Evolutionary conservation across 2,113 vertebrate species (phyloP), one percentile per base, ranked within the genome.

Genomic region (Halcyon senegalensis): DNA sequence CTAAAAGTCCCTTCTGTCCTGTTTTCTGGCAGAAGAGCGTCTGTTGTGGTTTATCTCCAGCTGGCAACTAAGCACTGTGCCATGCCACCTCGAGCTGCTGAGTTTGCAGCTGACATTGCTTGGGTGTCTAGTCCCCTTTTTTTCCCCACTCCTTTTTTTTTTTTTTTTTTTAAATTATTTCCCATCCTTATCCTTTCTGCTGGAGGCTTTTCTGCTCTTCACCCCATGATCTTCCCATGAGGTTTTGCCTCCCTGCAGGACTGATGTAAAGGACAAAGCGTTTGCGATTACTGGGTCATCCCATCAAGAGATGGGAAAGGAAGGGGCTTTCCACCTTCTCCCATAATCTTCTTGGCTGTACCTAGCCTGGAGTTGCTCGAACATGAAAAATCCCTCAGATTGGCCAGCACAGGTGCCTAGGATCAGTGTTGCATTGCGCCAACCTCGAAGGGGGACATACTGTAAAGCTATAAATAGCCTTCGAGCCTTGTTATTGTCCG

Each of bases 321-420:
- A 94, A 77, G 27, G 51, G 18, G n/a, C 80, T 92, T 81, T 68
- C 80, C 62, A 96, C 77, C 77, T 95, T 90, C 69, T 93, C 27
- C 53, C 1, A 1, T 69, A 28, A 69, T 76, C 23, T 82, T 17
- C 67, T 67, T 76, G 91, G 74, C 92, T 55, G 16, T 83, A 96
- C 95, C 95, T 97, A 93, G 56, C 84, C 92, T 85, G 50, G 93
- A 77, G 50, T 66, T 74, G 74, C 85, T 89, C 8, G 3, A 89
- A 59, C 67, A 86, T 0, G 2, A 95, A 96, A 58, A 97, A 93
- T 90, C 90, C 63, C 60, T 63, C 87, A 69, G 96, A 97, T 70
- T 96, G 96, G 95, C 95, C 75, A 80, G 95, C 96, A 96, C 96
- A 97, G 96, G 96, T 97, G 96, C 92, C 46, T 5, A 94, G 95